Conservation (phyloP, 2,113 vertebrate species). For the Coreoperca whiteheadi region DNA sequence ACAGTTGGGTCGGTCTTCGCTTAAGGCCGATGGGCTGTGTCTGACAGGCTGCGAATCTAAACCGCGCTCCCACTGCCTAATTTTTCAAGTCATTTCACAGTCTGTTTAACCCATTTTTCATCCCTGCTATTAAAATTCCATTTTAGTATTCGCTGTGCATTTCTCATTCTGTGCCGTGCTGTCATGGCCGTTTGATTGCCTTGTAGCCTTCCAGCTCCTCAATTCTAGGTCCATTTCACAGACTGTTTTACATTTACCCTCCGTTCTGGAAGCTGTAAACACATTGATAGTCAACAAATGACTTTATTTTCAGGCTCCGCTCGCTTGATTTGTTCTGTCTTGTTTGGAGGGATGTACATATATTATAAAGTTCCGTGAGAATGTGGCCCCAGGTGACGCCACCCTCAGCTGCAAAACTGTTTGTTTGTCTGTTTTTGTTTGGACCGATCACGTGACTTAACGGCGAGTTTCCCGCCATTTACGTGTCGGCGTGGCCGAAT, state of each 20-base stretch:
- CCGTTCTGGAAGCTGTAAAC: slow-evolving; percentile 47
- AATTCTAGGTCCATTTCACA: slow-evolving; percentile 39
- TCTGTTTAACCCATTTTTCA: slow-evolving; percentile 61
- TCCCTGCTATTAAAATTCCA: slow-evolving; percentile 44
- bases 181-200: slow-evolving; percentile 48
- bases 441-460: not conserved
- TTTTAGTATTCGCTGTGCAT: slow-evolving; percentile 54
- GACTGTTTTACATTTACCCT: slow-evolving; percentile 43
- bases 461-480: not conserved
- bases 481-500: not conserved
- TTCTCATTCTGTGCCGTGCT: slow-evolving; percentile 32
- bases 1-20: slow-evolving; percentile 6
- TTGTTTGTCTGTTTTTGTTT: not conserved
- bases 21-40: slow-evolving; percentile 14
- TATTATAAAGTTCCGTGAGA: slow-evolving; percentile 16
- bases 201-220: slow-evolving; percentile 47
- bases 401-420: not conserved
- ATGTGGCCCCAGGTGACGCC: not conserved
- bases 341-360: not conserved
- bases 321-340: slow-evolving; percentile 10
- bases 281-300: slow-evolving; percentile 32
- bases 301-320: slow-evolving; percentile 23
- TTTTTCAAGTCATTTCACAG: slow-evolving; percentile 72
- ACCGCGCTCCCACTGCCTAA: slow-evolving; percentile 43
- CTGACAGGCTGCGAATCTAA: slow-evolving; percentile 47